A percentile compares a stretch with the other conserved stretches of the same genome.
These are phyloP conservation scores for Myotis davidii DNA, from an alignment of 2,113 vertebrate genomes.

Conservation along the genomic window DNA sequence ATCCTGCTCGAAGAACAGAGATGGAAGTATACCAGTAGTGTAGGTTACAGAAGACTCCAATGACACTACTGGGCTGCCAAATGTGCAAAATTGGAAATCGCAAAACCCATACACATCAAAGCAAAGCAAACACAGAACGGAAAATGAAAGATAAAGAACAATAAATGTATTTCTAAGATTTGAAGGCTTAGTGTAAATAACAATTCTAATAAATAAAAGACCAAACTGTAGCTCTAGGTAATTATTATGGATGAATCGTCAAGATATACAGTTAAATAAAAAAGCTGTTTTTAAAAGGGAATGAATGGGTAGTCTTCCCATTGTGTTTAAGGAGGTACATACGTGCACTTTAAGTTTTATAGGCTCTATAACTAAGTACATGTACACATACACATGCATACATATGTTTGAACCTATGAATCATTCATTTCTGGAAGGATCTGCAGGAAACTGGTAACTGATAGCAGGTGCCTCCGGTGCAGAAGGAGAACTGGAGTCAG, in stretches of 20 bases:
- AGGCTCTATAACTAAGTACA: too few relatives aligned
- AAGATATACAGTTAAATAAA: background rate
- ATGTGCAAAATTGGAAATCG: background rate
- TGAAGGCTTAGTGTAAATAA: background rate
- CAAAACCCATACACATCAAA: background rate
- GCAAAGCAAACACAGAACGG: background rate
- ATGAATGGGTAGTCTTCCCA: background rate
- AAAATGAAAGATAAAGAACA: background rate
- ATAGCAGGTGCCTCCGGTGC: background rate
- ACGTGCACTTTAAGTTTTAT: background rate
- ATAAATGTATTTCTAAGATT: background rate
- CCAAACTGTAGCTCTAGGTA: background rate
- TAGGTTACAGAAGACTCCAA: background rate
- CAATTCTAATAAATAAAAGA: background rate
- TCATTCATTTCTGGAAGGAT: background rate
- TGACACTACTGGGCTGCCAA: background rate
- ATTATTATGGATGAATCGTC: background rate
- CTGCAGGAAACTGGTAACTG: background rate
- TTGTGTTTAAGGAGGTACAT: background rate
- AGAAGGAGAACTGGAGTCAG: background rate
- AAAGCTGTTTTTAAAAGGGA: background rate
- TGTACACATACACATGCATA: background rate
- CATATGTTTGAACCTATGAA: background rate
- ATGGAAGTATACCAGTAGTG: background rate
- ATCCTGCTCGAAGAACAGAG: background rate